These are phyloP conservation scores for Clarias magur DNA, from an alignment of 2,113 vertebrate species.

Conservation along the genomic window DNA sequence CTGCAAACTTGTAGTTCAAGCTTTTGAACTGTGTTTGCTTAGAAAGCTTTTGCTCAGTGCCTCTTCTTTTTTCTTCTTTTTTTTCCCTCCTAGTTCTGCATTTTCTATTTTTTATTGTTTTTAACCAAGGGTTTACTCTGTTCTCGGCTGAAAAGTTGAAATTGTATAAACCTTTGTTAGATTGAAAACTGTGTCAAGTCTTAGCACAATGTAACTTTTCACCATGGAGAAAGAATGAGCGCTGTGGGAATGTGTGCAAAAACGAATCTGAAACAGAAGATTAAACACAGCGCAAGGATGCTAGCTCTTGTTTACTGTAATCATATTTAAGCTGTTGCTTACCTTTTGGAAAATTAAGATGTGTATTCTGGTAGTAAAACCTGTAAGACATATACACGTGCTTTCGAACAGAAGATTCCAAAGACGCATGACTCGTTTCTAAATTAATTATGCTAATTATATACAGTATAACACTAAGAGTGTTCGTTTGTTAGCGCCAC, in stretches of 20 bases:
- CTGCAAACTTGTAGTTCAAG: slow-evolving; percentile 45
- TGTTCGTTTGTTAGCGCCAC: background rate
- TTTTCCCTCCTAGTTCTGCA: background rate
- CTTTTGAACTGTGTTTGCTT: slow-evolving; percentile 34
- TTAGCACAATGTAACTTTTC: slow-evolving; percentile 19
- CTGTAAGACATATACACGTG: background rate
- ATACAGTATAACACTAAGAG: background rate
- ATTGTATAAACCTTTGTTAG: background rate
- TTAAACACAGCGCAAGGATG: background rate
- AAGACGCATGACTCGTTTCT: background rate
- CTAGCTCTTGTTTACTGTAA: background rate
- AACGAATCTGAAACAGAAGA: slow-evolving; percentile 24
- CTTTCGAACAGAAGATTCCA: background rate
- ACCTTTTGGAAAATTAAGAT: slow-evolving; percentile 15
- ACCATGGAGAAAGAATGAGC: background rate
- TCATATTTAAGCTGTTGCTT: background rate
- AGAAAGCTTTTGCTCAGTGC: slow-evolving; percentile 23
- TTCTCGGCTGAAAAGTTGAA: background rate
- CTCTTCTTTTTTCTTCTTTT: slow-evolving; percentile 20
- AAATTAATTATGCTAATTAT: background rate
- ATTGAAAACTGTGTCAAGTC: slow-evolving; percentile 8
- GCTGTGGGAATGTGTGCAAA: background rate
- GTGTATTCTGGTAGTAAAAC: background rate
- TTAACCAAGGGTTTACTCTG: background rate
- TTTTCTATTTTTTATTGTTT: slow-evolving; percentile 5